A percentile compares a stretch with the other conserved stretches of the same genome.
Evolutionary conservation across 2,888 invertebrate species (phyloP).

Genomic region (Eupithecia vulgata): DNA sequence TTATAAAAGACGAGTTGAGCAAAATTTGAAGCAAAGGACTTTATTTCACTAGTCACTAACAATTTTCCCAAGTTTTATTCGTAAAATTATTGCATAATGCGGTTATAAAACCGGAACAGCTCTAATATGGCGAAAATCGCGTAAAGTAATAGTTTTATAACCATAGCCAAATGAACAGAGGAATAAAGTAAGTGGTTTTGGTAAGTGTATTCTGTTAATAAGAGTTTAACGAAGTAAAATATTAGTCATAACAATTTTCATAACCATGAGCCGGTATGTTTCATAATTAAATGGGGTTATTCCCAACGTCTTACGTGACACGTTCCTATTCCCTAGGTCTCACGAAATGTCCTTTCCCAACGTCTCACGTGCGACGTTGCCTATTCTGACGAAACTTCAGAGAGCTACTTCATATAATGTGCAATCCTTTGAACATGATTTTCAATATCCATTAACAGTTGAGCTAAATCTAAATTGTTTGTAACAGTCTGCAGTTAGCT

Average conservation of each 20-base stretch:
- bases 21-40: neutral
- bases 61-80: neutral
- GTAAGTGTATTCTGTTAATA: neutral
- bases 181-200: neutral
- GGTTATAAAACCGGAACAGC: neutral
- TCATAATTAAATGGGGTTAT: neutral
- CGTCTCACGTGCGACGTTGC: too few relatives aligned
- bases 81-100: neutral
- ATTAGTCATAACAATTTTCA: neutral
- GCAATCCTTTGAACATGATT: too few relatives aligned
- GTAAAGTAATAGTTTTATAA: neutral
- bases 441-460: too few relatives aligned
- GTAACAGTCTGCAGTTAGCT: too few relatives aligned
- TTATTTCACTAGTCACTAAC: neutral
- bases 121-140: neutral
- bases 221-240: neutral
- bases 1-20: slow-evolving; percentile 1
- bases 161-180: neutral
- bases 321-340: too few relatives aligned
- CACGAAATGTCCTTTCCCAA: too few relatives aligned
- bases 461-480: too few relatives aligned
- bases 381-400: too few relatives aligned
- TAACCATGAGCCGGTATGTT: neutral
- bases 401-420: too few relatives aligned
- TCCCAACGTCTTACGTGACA: too few relatives aligned